These are phyloP conservation scores for Falco berigora DNA, from an alignment of 2,797 vertebrate genomes.

Conservation along the genomic window DNA sequence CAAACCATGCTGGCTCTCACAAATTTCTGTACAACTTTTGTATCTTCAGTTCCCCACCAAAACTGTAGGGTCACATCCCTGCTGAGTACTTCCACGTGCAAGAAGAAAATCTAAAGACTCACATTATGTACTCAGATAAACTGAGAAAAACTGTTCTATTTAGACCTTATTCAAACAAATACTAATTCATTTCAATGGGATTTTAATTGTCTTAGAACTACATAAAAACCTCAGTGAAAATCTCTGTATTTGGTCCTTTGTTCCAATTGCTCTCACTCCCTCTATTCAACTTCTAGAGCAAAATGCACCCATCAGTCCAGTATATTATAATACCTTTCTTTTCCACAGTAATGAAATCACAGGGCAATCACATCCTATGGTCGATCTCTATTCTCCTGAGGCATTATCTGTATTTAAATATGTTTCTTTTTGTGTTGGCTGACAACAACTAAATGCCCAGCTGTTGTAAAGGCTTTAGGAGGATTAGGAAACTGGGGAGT, in stretches of 20 bases:
- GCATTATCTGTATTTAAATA: conserved; percentile 23
- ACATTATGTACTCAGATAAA: neutral
- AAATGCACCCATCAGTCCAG: neutral
- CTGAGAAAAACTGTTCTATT: neutral
- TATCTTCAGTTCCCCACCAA: neutral
- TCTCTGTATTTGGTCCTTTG: neutral
- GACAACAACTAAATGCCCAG: neutral
- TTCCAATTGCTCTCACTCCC: neutral
- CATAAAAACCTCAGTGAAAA: neutral
- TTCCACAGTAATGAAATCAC: neutral
- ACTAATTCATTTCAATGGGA: neutral
- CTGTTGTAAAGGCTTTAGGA: neutral
- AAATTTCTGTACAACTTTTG: neutral
- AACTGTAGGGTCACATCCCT: neutral
- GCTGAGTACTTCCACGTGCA: neutral
- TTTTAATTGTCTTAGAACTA: neutral
- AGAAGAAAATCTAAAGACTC: neutral
- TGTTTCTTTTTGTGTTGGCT: conserved; percentile 5
- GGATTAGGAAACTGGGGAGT: conserved; percentile 14
- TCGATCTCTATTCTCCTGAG: neutral
- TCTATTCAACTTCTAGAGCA: neutral
- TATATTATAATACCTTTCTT: neutral
- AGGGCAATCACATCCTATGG: neutral
- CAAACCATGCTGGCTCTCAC: neutral
- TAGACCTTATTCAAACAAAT: neutral